Base-by-base conservation (phyloP, 2,888 invertebrate genomes). In the Colletes collaris region DNA sequence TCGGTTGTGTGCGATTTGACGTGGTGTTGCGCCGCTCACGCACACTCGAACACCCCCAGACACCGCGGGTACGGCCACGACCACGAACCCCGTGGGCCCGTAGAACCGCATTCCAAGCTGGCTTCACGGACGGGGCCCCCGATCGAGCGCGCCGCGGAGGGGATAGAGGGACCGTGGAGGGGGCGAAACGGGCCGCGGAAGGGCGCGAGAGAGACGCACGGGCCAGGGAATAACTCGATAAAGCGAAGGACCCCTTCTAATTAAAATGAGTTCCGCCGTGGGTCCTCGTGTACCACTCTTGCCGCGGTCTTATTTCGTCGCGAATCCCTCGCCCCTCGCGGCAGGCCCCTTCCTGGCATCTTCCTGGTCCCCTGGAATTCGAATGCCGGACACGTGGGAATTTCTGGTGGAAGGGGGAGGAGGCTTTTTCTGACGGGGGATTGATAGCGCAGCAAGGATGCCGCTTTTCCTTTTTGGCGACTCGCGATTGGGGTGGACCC, bases 51-150 rank as follows among this genome's bases (percentile, higher is more conserved):
- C 63, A 64, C 56, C 63, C 74, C 68, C 69, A 44, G 73, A 69
- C 62, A 50, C 68, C 64, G 60, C 27, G 49, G 59, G n/a, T 37
- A 81, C 71, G 59, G 60, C 71, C 77, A 82, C 79, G 77, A 69
- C 75, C 76, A 82, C 84, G 85, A 83, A 84, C 82, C 86, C 86
- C 82, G 81, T 85, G 81, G 87, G 84, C 85, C 83, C 87, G 91
- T 89, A 91, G 89, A 88, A 92, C 92, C 91, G 88, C 92, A 92
- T 92, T 92, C 92, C 92, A 87, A 83, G 87, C 84, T 87, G 89
- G 89, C 89, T 90, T 84, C 89, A 83, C 83, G 85, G 85, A 81
- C 86, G 73, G 79, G 84, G 82, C 75, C 83, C 52, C 56, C 55
- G 66, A 74, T 44, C 60, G 55, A 69, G 68, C 70, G 63, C 40